Evolutionary conservation across 2,113 vertebrate species (phyloP).

Genomic region (Osmerus eperlanus): DNA sequence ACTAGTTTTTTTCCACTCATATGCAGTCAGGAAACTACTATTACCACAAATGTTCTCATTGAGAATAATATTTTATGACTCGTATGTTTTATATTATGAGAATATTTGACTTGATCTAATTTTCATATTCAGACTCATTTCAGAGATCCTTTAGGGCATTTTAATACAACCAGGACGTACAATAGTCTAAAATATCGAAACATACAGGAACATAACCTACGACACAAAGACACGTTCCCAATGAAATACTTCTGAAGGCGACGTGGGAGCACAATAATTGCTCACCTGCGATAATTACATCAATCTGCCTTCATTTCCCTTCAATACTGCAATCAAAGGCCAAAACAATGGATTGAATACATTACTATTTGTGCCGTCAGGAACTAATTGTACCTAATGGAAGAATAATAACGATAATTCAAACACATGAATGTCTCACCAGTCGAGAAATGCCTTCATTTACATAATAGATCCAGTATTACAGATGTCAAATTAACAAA

Average conservation of each 20-base stretch:
- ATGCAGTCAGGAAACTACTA: too few species aligned
- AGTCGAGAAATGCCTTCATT: not conserved
- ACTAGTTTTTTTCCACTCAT: too few species aligned
- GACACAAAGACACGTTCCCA: not conserved
- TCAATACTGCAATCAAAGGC: slow-evolving; percentile 26
- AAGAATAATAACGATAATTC: not conserved
- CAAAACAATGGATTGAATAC: slow-evolving; percentile 8
- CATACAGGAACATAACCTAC: not conserved
- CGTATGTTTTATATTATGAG: not conserved
- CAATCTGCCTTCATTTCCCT: slow-evolving; percentile 10
- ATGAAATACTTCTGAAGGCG: not conserved
- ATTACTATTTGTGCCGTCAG: slow-evolving; percentile 35
- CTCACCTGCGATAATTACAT: slow-evolving; percentile 1
- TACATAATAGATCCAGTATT: not conserved
- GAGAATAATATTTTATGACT: not conserved
- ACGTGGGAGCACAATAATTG: not conserved
- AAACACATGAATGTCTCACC: not conserved
- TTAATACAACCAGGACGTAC: not conserved
- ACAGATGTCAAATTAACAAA: not conserved
- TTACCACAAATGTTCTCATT: not conserved
- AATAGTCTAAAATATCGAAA: not conserved
- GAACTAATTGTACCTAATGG: slow-evolving; percentile 25
- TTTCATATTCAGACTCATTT: slow-evolving; percentile 1
- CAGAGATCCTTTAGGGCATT: not conserved
- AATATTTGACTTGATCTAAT: too few species aligned